phyloP scores from a whole-genome alignment of 2,888 invertebrate genomes.

The Apotomis turbidana region DNA sequence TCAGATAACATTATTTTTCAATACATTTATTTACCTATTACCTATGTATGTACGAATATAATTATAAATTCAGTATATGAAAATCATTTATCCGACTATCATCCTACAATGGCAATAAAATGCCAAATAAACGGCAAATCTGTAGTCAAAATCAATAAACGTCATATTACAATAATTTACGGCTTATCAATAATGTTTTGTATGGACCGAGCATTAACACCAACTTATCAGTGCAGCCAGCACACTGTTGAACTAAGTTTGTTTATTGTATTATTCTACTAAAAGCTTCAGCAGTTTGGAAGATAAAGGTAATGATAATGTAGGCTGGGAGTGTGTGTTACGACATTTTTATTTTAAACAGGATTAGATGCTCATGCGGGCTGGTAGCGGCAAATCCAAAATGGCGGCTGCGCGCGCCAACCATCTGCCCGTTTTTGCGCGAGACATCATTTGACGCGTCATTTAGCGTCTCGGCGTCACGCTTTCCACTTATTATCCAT shows the following conservation, averaged over 20 bases:
- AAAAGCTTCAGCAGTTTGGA: background rate
- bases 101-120: conserved; percentile 22
- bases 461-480: conserved; percentile 70
- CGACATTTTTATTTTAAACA: background rate
- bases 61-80: conserved; percentile 8
- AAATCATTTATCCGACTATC: conserved; percentile 18
- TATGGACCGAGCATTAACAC: background rate
- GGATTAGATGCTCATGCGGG: no score
- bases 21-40: no score
- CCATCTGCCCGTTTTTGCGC: conserved; percentile 63
- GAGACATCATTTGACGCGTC: conserved; percentile 65
- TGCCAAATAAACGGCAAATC: conserved; percentile 20
- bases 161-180: conserved; percentile 39
- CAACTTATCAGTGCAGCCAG: conserved; percentile 9
- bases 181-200: conserved; percentile 22
- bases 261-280: background rate
- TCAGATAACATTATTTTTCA: no score
- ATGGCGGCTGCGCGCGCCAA: conserved; percentile 56
- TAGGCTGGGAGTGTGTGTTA: background rate
- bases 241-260: background rate
- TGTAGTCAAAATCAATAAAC: conserved; percentile 34
- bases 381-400: conserved; percentile 31
- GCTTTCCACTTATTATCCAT: conserved; percentile 78
- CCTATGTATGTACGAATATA: no score
- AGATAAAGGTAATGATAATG: background rate